phyloP scores from a whole-genome alignment of 2,888 invertebrate genomes.

The Steinernema carpocapsae region DNA sequence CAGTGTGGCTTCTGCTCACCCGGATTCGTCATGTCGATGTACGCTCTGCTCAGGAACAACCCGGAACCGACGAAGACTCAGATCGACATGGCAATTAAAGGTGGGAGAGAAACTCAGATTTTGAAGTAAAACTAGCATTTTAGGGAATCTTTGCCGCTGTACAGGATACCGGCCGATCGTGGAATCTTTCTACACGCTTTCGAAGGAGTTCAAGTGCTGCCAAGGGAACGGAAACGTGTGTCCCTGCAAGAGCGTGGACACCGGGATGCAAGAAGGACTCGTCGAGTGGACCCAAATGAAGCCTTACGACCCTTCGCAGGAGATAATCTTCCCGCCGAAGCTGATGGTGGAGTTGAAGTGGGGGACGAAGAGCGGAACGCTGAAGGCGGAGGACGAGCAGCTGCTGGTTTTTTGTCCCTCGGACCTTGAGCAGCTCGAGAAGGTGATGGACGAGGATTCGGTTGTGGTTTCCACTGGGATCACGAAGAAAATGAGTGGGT shows the following conservation, averaged over 20 bases:
- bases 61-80: slow-evolving; percentile 73
- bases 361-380: slow-evolving; percentile 42
- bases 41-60: slow-evolving; percentile 80
- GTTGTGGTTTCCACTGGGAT: slow-evolving; percentile 19
- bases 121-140: slow-evolving; percentile 22
- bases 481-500: slow-evolving; percentile 16
- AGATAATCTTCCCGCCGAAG: slow-evolving; percentile 77
- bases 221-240: slow-evolving; percentile 34
- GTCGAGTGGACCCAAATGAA: slow-evolving; percentile 40
- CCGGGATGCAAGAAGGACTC: slow-evolving; percentile 20
- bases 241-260: slow-evolving; percentile 35
- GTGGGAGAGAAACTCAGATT: slow-evolving; percentile 1
- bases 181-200: slow-evolving; percentile 78
- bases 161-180: slow-evolving; percentile 91
- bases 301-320: slow-evolving; percentile 74
- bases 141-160: slow-evolving; percentile 83
- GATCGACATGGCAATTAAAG: slow-evolving; percentile 52
- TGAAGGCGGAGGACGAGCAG: slow-evolving; percentile 41
- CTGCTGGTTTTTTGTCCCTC: not conserved
- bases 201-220: slow-evolving; percentile 40
- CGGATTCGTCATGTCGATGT: slow-evolving; percentile 96
- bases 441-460: not conserved
- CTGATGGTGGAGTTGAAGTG: slow-evolving; percentile 73
- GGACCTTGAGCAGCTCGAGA: not conserved
- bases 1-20: slow-evolving; percentile 84